phyloP scores from a whole-genome alignment of 64 coral and sea anemone genomes.

The Anthopleura sola region DNA sequence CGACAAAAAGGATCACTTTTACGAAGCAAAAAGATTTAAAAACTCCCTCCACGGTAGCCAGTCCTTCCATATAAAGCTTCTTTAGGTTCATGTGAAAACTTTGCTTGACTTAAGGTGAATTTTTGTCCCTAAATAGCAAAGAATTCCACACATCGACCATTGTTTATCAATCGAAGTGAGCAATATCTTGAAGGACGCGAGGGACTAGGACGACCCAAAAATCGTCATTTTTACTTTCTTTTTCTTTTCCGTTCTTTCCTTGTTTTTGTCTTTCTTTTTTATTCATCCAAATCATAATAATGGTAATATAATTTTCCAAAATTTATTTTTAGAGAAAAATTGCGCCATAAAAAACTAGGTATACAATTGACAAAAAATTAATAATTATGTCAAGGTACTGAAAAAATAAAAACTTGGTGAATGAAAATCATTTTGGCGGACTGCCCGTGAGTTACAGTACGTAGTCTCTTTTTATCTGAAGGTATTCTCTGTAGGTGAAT shows the following conservation, averaged over 20 bases:
- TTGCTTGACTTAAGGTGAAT: neutral
- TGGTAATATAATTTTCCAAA: neutral
- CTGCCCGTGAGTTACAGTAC: too few relatives aligned
- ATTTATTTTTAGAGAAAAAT: too few relatives aligned
- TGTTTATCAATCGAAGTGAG: conserved; percentile 17
- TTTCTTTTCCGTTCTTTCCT: neutral
- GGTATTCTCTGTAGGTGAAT: too few relatives aligned
- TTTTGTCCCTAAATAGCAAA: neutral
- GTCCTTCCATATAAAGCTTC: neutral
- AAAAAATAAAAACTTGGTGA: neutral
- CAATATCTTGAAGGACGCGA: neutral
- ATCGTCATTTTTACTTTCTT: neutral
- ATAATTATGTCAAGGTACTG: neutral
- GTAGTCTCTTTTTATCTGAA: too few relatives aligned
- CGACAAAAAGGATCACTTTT: neutral
- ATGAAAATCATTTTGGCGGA: too few relatives aligned
- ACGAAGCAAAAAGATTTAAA: neutral
- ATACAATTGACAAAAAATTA: neutral
- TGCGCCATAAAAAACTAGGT: too few relatives aligned
- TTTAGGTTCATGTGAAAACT: neutral
- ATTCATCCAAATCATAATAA: neutral
- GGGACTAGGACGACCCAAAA: neutral
- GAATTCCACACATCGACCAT: neutral
- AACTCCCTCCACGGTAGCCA: neutral
- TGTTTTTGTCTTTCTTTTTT: neutral